Percentiles rank a stretch among this genome's conserved stretches.
These are phyloP conservation scores for Portevinia maculata DNA, from an alignment of 2,888 invertebrate genomes.

Conservation along the genomic window DNA sequence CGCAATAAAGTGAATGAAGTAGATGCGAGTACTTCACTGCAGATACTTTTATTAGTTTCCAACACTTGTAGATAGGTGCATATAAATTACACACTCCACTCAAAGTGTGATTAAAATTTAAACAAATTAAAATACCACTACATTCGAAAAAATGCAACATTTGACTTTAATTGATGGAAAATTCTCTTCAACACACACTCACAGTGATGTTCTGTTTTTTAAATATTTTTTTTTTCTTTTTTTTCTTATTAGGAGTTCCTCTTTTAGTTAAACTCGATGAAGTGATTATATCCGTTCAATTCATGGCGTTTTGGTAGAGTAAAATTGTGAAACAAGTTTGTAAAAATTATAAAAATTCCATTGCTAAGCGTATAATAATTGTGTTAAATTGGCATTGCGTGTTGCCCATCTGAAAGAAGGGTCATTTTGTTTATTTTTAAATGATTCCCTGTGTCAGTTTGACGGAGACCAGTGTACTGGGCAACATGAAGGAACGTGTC, in stretches of 20 bases:
- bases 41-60: slow-evolving; percentile 35
- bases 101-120: slow-evolving; percentile 35
- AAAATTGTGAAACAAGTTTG: slow-evolving; percentile 27
- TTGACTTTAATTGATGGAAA: slow-evolving; percentile 50
- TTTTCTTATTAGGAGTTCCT: slow-evolving; percentile 36
- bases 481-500: slow-evolving; percentile 84
- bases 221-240: slow-evolving; percentile 23
- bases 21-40: slow-evolving; percentile 7
- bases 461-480: slow-evolving; percentile 83
- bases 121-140: slow-evolving; percentile 42
- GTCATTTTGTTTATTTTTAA: slow-evolving; percentile 68
- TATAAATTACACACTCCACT: slow-evolving; percentile 28
- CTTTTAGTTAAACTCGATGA: slow-evolving; percentile 52
- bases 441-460: slow-evolving; percentile 83
- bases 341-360: slow-evolving; percentile 6
- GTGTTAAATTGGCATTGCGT: slow-evolving; percentile 35
- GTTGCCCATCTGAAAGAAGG: slow-evolving; percentile 39
- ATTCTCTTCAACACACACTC: slow-evolving; percentile 12
- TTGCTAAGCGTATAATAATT: slow-evolving; percentile 6
- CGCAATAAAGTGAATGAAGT: background rate
- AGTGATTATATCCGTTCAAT: slow-evolving; percentile 37
- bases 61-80: slow-evolving; percentile 1
- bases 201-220: slow-evolving; percentile 21
- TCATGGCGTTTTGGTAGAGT: slow-evolving; percentile 30
- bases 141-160: slow-evolving; percentile 56